Conservation (phyloP, 2,888 invertebrate species). For the Pandemis heparana region DNA sequence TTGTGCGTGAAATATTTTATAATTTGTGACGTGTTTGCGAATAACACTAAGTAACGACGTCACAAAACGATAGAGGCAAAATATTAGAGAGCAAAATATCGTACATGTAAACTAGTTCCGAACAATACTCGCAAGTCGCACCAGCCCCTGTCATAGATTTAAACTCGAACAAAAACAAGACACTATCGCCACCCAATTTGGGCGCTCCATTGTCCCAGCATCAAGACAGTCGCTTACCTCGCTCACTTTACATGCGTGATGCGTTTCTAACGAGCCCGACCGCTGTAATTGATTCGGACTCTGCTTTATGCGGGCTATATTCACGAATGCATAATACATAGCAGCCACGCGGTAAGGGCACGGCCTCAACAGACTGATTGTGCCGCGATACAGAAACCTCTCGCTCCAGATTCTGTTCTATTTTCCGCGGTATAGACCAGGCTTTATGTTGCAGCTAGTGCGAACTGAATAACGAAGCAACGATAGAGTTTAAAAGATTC, state of each 20-base stretch:
- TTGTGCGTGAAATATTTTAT: background rate
- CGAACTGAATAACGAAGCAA: conserved; percentile 39
- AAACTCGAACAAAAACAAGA: conserved; percentile 45
- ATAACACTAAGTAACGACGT: background rate
- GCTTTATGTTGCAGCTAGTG: conserved; percentile 38
- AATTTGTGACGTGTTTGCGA: background rate
- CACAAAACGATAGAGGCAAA: background rate
- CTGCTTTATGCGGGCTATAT: conserved; percentile 82
- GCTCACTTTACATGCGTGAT: conserved; percentile 84
- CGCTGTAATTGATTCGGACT: conserved; percentile 82
- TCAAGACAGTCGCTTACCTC: conserved; percentile 79
- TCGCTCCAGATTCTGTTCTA: conserved; percentile 36
- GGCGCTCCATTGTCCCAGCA: conserved; percentile 77
- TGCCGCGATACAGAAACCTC: conserved; percentile 34
- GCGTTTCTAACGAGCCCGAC: conserved; percentile 83
- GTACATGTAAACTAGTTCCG: conserved; percentile 31
- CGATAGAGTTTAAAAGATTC: conserved; percentile 41
- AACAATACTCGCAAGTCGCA: conserved; percentile 40
- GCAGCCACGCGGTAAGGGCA: conserved; percentile 57
- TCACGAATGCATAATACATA: conserved; percentile 85
- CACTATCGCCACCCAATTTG: conserved; percentile 72
- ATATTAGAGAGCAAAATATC: conserved; percentile 14
- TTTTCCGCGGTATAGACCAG: conserved; percentile 31
- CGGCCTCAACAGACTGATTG: conserved; percentile 36
- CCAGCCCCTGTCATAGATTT: conserved; percentile 40